Evolutionary conservation across 2,797 vertebrate genomes (phyloP).

Genomic region (Gambusia yucatana): DNA sequence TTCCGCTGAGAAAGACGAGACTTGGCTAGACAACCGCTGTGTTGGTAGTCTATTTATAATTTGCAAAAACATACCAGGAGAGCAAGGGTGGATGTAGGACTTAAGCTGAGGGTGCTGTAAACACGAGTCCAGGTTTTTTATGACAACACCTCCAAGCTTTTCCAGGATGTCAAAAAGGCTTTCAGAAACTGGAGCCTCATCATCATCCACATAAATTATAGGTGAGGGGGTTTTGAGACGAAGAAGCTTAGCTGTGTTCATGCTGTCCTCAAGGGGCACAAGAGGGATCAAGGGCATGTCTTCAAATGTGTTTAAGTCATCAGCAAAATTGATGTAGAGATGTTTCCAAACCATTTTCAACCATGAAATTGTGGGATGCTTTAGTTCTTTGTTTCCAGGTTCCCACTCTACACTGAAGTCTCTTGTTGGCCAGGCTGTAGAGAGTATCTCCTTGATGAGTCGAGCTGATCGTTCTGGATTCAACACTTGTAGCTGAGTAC

Average conservation of each 20-base stretch:
- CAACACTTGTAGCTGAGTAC: slow-evolving; percentile 93
- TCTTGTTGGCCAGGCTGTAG: slow-evolving; percentile 87
- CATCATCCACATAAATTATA: slow-evolving; percentile 88
- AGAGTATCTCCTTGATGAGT: slow-evolving; percentile 94
- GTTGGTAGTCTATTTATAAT: slow-evolving; percentile 90
- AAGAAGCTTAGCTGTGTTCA: slow-evolving; percentile 84
- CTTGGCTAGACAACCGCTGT: slow-evolving; percentile 88
- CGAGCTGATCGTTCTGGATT: slow-evolving; percentile 93
- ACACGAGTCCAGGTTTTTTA: slow-evolving; percentile 90
- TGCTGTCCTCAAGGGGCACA: slow-evolving; percentile 83
- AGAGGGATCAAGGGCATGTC: slow-evolving; percentile 97
- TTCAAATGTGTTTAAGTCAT: slow-evolving; percentile 92
- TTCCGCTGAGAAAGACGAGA: slow-evolving; percentile 85
- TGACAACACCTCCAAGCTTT: slow-evolving; percentile 91
- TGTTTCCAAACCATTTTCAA: slow-evolving; percentile 96
- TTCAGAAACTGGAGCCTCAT: slow-evolving; percentile 86
- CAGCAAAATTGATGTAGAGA: slow-evolving; percentile 94
- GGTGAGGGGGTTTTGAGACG: slow-evolving; percentile 92
- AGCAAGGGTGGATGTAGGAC: slow-evolving; percentile 91
- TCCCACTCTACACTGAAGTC: slow-evolving; percentile 92
- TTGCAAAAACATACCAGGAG: slow-evolving; percentile 89
- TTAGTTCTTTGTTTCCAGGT: slow-evolving; percentile 87
- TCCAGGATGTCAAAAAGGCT: slow-evolving; percentile 87
- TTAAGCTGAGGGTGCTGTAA: slow-evolving; percentile 95
- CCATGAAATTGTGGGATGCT: slow-evolving; percentile 90